Conservation (phyloP, 2,888 invertebrate genomes). For the Leptopilina syphax region DNA sequence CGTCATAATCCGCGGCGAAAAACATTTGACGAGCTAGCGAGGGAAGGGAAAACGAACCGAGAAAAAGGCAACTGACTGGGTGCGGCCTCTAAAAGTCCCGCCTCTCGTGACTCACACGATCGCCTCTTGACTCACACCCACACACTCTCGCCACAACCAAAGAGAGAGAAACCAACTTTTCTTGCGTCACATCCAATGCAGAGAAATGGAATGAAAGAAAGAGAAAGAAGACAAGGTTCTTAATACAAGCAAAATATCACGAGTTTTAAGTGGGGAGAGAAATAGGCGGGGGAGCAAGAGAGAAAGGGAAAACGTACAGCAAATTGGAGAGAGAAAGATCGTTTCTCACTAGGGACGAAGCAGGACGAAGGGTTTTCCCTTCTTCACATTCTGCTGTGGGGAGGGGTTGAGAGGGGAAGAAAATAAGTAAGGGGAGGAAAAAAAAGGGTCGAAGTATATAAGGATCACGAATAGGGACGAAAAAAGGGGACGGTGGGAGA, state of each 20-base stretch:
- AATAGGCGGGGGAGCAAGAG: constrained; percentile 29
- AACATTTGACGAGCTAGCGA: constrained; percentile 73
- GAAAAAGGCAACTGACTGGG: constrained; percentile 56
- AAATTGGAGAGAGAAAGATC: constrained; percentile 34
- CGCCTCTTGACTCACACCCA: constrained; percentile 45
- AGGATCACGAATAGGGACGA: constrained; percentile 41
- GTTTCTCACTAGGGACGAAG: too few species aligned
- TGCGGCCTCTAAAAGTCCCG: constrained; percentile 62
- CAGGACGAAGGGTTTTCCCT: too few species aligned
- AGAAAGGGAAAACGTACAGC: constrained; percentile 43
- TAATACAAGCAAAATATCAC: not conserved
- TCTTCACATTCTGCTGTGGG: too few species aligned
- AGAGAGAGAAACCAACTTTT: constrained; percentile 24
- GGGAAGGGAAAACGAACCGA: constrained; percentile 51
- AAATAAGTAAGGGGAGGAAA: too few species aligned
- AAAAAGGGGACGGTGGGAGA: constrained; percentile 52
- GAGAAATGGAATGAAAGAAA: constrained; percentile 40
- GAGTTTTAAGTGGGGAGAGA: not conserved
- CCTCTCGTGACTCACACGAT: constrained; percentile 58
- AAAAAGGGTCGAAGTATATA: not conserved
- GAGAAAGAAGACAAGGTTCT: constrained; percentile 40
- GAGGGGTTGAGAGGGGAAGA: constrained; percentile 45
- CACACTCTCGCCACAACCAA: not conserved
- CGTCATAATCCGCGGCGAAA: constrained; percentile 77
- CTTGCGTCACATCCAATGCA: constrained; percentile 1